phyloP scores from a whole-genome alignment of 2,888 invertebrate genomes.

The Patella pellucida region DNA sequence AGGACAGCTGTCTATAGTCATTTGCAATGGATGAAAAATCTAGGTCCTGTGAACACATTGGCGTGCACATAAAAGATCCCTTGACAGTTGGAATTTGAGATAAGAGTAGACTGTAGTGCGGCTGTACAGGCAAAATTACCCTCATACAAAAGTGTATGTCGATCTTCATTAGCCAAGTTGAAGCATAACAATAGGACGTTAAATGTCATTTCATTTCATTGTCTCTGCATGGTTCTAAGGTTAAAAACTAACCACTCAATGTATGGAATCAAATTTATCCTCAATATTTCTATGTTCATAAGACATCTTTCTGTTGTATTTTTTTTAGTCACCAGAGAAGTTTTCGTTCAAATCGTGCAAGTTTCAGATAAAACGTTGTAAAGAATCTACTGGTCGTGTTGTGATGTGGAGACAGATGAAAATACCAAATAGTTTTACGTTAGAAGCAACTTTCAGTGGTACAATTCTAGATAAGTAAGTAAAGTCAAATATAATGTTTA shows the following conservation, averaged over 20 bases:
- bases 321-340: conserved; percentile 65
- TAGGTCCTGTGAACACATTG: too few relatives aligned
- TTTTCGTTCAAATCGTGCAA: conserved; percentile 68
- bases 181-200: too few relatives aligned
- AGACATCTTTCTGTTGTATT: not conserved
- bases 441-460: conserved; percentile 71
- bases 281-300: too few relatives aligned
- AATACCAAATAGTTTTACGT: conserved; percentile 68
- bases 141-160: too few relatives aligned
- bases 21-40: too few relatives aligned
- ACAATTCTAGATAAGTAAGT: conserved; percentile 65
- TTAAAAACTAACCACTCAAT: not conserved
- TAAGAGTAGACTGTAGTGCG: too few relatives aligned
- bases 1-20: too few relatives aligned
- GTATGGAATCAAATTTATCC: too few relatives aligned
- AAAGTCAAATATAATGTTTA: not conserved
- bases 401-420: conserved; percentile 70
- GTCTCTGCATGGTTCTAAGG: not conserved
- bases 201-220: not conserved
- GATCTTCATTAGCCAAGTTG: too few relatives aligned
- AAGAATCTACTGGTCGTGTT: conserved; percentile 70
- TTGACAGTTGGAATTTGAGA: too few relatives aligned
- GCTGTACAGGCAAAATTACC: too few relatives aligned
- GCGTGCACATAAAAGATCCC: too few relatives aligned
- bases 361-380: conserved; percentile 67